These are phyloP conservation scores for Neotoma lepida DNA, from an alignment of 2,113 vertebrate genomes.

Conservation along the genomic window DNA sequence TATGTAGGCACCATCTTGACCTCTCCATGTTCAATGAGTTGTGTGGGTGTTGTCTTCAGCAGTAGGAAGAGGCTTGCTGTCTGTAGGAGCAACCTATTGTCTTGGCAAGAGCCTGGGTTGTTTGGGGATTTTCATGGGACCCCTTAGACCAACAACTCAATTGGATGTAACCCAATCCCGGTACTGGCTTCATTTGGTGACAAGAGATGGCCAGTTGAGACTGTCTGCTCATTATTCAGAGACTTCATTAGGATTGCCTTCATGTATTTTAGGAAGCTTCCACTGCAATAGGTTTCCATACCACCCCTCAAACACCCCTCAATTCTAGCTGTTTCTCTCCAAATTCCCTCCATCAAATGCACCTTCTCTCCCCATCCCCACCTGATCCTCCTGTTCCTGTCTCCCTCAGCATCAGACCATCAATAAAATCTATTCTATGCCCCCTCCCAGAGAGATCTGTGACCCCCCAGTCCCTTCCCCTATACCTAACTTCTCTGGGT, in stretches of 20 bases:
- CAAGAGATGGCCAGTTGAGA: neutral
- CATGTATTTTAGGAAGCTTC: neutral
- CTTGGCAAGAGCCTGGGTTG: neutral
- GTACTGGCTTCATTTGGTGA: neutral
- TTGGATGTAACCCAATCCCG: neutral
- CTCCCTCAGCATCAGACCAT: neutral
- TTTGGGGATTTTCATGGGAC: neutral
- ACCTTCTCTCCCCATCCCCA: neutral
- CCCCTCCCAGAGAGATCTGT: neutral
- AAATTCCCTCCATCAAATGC: neutral
- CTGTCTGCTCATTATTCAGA: neutral
- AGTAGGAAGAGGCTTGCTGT: neutral
- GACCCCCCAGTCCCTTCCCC: neutral
- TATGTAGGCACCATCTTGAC: neutral
- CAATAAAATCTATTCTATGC: neutral
- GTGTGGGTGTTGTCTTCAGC: neutral
- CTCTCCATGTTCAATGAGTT: neutral
- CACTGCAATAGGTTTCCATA: neutral
- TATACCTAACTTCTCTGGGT: neutral
- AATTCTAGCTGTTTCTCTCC: neutral
- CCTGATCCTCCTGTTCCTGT: neutral
- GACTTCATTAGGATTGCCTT: neutral
- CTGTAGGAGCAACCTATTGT: neutral
- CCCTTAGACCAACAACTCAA: neutral
- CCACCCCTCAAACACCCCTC: neutral